phyloP scores from a whole-genome alignment of 1,140 invertebrate species.

The Triops cancriformis region DNA sequence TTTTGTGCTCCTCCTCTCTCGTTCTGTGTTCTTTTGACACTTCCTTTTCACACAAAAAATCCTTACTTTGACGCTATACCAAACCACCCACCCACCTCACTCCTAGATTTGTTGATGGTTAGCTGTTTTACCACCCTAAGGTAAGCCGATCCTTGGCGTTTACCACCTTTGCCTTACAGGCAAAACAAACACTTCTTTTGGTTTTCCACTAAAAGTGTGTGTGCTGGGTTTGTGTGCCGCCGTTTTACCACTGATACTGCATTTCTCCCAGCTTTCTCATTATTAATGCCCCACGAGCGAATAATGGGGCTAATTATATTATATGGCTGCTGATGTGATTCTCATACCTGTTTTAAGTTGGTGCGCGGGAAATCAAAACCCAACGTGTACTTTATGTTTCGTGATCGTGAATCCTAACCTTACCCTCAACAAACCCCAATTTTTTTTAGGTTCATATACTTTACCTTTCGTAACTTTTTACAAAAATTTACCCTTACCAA shows the following conservation, averaged over 20 bases:
- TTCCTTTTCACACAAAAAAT: neutral
- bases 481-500: neutral
- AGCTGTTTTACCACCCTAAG: slow-evolving; percentile 6
- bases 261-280: no score
- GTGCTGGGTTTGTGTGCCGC: neutral
- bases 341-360: no score
- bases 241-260: no score
- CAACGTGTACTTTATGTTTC: no score
- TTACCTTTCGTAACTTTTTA: neutral
- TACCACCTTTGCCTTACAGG: neutral
- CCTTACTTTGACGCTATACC: neutral
- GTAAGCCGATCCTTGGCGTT: slow-evolving; percentile 4
- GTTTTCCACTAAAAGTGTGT: neutral
- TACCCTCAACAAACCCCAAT: no score
- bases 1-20: neutral
- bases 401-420: no score
- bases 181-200: neutral
- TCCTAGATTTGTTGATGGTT: slow-evolving; percentile 12
- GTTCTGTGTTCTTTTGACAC: neutral
- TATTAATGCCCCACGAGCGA: no score
- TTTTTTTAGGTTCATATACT: neutral
- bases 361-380: no score
- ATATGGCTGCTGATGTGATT: no score
- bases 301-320: no score
- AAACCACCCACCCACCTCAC: neutral